Evolutionary conservation across 2,113 vertebrate species (phyloP), one percentile per base, ranked within the genome.

Genomic region (Irena cyanogastra): DNA sequence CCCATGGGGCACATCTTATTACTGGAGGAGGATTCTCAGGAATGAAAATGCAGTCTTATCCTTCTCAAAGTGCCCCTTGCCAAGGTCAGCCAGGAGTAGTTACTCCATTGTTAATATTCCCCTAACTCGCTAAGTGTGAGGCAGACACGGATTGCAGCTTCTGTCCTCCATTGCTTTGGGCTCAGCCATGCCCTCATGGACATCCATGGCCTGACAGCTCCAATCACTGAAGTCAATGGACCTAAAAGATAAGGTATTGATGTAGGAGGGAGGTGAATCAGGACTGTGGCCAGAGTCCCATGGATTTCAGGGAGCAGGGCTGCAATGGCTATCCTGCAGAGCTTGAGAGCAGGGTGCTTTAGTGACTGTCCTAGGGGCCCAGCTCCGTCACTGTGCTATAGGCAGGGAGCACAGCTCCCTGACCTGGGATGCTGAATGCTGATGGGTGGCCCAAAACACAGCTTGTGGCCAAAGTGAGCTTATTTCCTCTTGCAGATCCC

Each of bases 21-120:
- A 74, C 80, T 39, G 83, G 42, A 70, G 85, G 49, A 92, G 41
- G 88, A 64, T 50, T 77, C 74, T 93, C 88, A 71, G 85, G 85
- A 94, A 81, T 71, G 56, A 90, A 95, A 94, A 96, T 90, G 69
- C 49, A 83, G 83, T 93, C 93, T 93, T 81, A 92, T 93, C 90
- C 85, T 93, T 89, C 79, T 86, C 79, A 84, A 92, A 95, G 90
- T 94, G 90, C 76, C 72, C 88, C 85, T 90, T 92, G 68, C 68
- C 94, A 90, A 94, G 94, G 90, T 88, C 95, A 96, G 88, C 79
- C 71, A 83, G 83, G 87, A 77, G 90, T 90, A 78, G 69, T 90
- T 77, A 31, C 66, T 83, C 42, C 6, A 5, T 31, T 64, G 56
- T 96, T 93, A 75, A 78, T 78, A 56, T 52, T 45, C 85, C n/a